Base-by-base conservation (phyloP, 2,113 vertebrate genomes). In the Climacteris rufus region DNA sequence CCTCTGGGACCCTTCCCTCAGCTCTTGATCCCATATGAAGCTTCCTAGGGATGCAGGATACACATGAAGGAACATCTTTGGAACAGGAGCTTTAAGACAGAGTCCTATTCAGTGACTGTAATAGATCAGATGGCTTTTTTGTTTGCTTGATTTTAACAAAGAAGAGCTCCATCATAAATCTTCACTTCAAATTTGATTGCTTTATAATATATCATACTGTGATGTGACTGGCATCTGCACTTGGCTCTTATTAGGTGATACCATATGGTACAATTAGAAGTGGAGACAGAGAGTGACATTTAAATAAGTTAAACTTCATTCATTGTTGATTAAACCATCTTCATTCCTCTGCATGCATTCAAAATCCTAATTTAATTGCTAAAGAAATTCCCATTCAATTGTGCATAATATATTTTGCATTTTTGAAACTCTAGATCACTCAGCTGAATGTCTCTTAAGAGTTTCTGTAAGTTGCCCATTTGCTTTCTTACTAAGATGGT, bases 201-300 rank as follows among this genome's bases (percentile, higher is more conserved):
- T 89, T 95, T 91, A 69, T 92, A 96, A 94, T 94, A 93, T 74
- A 94, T 96, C 94, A 93, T 52, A 83, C 68, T 89, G 68, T 90
- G 93, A 86, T 70, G 37, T 47, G 94, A 94, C 92, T 95, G 88
- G 75, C 94, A 95, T 86, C 85, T 59, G 39, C 40, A 70, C 91
- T 96, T 94, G 96, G 95, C 91, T 94, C 72, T 63, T 92, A 84
- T 42, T 89, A 87, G 83, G 69, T 92, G 89, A 90, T 22, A 65
- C 95, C 95, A 96, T 97, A 96, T 95, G 94, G 94, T 71, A 92
- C 53, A 71, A 93, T 92, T 83, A 89, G 44, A 95, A 96, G 19
- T 12, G 8, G 56, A 94, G 86, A 92, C 64, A 85, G 27, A 80
- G 68, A 61, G 31, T 14, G 65, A 90, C 83, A 87, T 92, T 86